phyloP scores from a whole-genome alignment of 2,113 vertebrate genomes.

The Rhombomys opimus region DNA sequence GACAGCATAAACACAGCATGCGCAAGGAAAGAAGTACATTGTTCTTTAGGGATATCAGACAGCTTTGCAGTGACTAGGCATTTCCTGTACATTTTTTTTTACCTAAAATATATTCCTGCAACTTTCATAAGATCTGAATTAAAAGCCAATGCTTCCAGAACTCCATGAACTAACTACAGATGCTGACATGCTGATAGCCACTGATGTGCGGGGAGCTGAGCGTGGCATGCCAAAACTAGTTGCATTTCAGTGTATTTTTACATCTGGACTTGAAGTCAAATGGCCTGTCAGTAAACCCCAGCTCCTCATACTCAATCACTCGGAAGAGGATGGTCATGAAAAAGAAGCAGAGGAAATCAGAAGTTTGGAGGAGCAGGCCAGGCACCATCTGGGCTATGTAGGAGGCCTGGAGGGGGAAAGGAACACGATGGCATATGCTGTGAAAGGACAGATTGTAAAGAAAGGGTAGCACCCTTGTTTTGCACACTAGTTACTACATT shows the following conservation, averaged over 20 bases:
- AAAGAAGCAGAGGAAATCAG: constrained; percentile 64
- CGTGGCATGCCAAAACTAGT: constrained; percentile 58
- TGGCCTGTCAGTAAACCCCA: constrained; percentile 23
- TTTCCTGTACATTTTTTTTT: background rate
- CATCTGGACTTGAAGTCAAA: constrained; percentile 48
- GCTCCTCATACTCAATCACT: constrained; percentile 57
- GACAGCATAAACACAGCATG: constrained; percentile 45
- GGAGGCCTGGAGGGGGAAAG: constrained; percentile 76
- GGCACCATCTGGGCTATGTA: constrained; percentile 84
- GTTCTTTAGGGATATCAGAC: constrained; percentile 33
- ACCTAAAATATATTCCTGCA: constrained; percentile 10
- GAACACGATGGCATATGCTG: constrained; percentile 79
- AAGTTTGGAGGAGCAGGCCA: constrained; percentile 76
- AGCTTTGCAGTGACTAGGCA: constrained; percentile 6
- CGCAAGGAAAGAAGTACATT: constrained; percentile 45
- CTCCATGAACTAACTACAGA: constrained; percentile 66
- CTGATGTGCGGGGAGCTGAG: constrained; percentile 76
- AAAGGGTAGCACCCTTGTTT: constrained; percentile 77
- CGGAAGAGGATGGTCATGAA: constrained; percentile 71
- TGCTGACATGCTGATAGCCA: constrained; percentile 52
- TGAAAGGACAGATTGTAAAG: constrained; percentile 82
- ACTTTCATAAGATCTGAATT: constrained; percentile 57
- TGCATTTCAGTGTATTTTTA: constrained; percentile 72
- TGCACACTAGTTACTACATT: constrained; percentile 72
- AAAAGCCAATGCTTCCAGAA: constrained; percentile 71